Evolutionary conservation across 2,113 vertebrate species (phyloP).

Genomic region (Cyprinodon tularosa): DNA sequence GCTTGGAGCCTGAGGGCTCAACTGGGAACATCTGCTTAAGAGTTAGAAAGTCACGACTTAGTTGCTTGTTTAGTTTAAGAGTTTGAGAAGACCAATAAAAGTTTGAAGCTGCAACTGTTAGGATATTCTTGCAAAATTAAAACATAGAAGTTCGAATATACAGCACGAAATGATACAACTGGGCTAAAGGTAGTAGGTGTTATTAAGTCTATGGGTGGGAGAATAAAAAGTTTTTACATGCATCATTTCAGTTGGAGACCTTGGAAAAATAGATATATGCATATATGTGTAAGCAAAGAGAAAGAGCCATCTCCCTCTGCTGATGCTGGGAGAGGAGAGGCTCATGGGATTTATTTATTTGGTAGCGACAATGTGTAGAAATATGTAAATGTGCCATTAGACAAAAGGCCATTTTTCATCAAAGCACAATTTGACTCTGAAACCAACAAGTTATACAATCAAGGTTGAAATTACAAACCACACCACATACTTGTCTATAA

Average conservation of each 20-base stretch:
- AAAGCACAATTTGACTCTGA: too few relatives aligned
- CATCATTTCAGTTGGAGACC: neutral
- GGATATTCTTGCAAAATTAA: neutral
- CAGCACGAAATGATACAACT: neutral
- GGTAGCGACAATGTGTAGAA: too few relatives aligned
- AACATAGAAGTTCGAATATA: neutral
- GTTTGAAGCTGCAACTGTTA: neutral
- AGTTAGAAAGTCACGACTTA: conserved; percentile 9
- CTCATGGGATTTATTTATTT: too few relatives aligned
- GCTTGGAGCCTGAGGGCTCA: conserved; percentile 33
- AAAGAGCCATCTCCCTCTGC: conserved; percentile 5
- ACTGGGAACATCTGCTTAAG: conserved; percentile 50
- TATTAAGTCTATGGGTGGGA: neutral
- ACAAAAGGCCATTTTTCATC: too few relatives aligned
- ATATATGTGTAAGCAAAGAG: conserved; percentile 1
- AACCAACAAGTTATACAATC: too few relatives aligned
- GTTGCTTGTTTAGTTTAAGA: conserved; percentile 1
- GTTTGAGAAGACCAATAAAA: conserved; percentile 13
- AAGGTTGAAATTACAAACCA: too few relatives aligned
- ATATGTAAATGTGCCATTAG: too few relatives aligned
- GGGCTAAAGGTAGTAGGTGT: neutral
- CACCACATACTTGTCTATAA: too few relatives aligned
- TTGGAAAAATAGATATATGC: neutral
- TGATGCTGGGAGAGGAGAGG: conserved; percentile 18
- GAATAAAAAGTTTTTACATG: neutral